These are phyloP conservation scores for Coecobrya sp. DNA, from an alignment of 2,888 invertebrate species.

Conservation along the genomic window DNA sequence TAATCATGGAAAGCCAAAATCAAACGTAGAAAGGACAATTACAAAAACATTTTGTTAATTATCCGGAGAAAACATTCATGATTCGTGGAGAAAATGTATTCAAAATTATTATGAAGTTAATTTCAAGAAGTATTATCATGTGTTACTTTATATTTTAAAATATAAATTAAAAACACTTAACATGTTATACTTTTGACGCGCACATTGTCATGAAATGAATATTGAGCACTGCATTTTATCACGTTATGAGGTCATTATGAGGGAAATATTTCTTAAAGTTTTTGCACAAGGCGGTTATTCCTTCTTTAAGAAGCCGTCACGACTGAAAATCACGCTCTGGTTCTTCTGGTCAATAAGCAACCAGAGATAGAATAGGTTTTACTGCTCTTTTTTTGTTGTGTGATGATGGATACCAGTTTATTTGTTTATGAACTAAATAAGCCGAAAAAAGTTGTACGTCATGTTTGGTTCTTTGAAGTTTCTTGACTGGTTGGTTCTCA, in stretches of 20 bases:
- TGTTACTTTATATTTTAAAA: no score
- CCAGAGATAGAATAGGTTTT: neutral
- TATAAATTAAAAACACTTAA: no score
- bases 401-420: neutral
- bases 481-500: neutral
- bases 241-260: neutral
- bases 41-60: no score
- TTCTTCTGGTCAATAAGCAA: constrained; percentile 41
- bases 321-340: constrained; percentile 77
- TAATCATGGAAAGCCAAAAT: no score
- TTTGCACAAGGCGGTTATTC: neutral
- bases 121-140: no score
- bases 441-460: constrained; percentile 10
- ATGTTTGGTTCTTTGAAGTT: neutral
- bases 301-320: constrained; percentile 67
- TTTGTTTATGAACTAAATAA: constrained; percentile 5
- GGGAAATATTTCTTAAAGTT: neutral
- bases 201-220: no score
- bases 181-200: no score
- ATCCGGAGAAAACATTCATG: no score
- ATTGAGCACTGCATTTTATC: no score
- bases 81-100: no score
- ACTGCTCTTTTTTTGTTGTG: neutral
- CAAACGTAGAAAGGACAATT: no score
- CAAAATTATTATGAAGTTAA: no score